A percentile compares a stretch with the other conserved stretches of the same genome.
These are phyloP conservation scores for Theonella swinhoei DNA, from an alignment of 37 sponge, comb jelly and placozoan genomes.

Conservation along the genomic window DNA sequence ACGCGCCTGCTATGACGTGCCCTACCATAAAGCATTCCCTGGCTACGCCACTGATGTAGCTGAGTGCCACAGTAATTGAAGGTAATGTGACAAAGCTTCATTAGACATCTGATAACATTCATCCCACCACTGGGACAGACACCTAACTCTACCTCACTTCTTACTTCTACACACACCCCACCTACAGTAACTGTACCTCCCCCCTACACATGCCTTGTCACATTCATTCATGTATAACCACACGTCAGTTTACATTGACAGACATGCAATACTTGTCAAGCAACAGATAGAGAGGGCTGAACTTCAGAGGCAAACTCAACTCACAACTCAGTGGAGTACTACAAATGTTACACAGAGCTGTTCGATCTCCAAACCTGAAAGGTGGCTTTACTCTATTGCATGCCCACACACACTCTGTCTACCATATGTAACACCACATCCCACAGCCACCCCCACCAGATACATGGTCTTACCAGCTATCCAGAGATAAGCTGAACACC, in stretches of 20 bases:
- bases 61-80: neutral
- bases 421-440: neutral
- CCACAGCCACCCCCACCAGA: neutral
- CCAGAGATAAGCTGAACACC: neutral
- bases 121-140: neutral
- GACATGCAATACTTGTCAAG: neutral
- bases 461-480: neutral
- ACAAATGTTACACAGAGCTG: neutral
- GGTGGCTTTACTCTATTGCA: no score
- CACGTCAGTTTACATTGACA: neutral
- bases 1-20: no score
- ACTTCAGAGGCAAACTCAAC: neutral
- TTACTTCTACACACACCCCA: conserved; percentile 1
- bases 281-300: neutral
- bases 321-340: neutral
- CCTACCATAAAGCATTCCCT: no score
- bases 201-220: no score
- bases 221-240: neutral
- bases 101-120: neutral
- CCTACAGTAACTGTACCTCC: no score
- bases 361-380: neutral
- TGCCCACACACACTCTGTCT: no score
- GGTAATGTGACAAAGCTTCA: neutral
- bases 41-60: no score
- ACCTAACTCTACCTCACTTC: neutral